Evolutionary conservation across 2,797 vertebrate species (phyloP).

Genomic region (Otolemur crassicaudatus): DNA sequence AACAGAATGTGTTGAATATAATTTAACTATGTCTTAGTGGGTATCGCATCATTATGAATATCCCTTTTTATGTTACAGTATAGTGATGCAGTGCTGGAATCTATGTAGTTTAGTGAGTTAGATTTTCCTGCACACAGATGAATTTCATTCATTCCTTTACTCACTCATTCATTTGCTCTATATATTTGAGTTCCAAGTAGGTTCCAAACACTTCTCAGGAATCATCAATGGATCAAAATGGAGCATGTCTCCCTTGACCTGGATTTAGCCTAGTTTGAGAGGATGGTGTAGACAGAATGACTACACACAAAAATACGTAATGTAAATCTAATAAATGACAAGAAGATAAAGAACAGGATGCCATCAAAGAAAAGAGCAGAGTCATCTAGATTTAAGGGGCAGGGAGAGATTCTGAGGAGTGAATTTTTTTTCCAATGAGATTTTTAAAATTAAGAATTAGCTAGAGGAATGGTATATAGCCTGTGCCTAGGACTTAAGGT

Average conservation of each 20-base stretch:
- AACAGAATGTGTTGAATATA: background rate
- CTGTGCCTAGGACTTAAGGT: background rate
- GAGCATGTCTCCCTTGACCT: background rate
- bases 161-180: background rate
- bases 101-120: background rate
- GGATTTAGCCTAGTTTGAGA: background rate
- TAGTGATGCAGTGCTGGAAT: background rate
- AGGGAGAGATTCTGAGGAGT: background rate
- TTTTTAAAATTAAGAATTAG: background rate
- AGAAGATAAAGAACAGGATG: background rate
- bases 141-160: background rate
- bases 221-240: background rate
- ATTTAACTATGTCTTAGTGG: background rate
- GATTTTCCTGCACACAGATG: background rate
- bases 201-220: background rate
- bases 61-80: background rate
- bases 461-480: background rate
- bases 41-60: background rate
- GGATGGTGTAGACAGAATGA: background rate
- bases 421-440: background rate
- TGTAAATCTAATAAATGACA: background rate
- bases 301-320: background rate
- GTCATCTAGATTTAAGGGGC: background rate
- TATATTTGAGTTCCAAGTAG: background rate
- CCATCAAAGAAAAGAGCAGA: background rate